Percentiles rank a stretch among this genome's conserved stretches.
Conservation (phyloP, 2,797 vertebrate genomes). For the Carapus acus region DNA sequence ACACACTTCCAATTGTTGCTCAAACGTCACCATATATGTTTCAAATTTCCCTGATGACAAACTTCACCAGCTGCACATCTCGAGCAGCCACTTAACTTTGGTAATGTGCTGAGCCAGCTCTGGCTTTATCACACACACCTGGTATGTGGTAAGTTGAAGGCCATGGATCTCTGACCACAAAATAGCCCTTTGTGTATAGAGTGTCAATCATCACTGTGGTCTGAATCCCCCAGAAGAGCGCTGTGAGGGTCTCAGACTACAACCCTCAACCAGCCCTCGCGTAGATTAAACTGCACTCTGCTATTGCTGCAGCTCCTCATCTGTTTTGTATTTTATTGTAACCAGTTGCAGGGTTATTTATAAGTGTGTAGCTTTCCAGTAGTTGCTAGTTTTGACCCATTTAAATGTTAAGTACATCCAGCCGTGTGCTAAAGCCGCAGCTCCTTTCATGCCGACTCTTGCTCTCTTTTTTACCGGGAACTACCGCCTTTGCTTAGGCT, state of each 20-base stretch:
- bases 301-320: constrained; percentile 69
- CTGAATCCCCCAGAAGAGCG: constrained; percentile 43
- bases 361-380: constrained; percentile 88
- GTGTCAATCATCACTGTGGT: constrained; percentile 62
- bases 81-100: constrained; percentile 53
- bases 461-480: constrained; percentile 71
- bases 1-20: constrained; percentile 20
- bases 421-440: constrained; percentile 82
- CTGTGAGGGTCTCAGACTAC: constrained; percentile 52
- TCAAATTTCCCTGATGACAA: constrained; percentile 33
- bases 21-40: constrained; percentile 33
- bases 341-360: constrained; percentile 93
- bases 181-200: constrained; percentile 64
- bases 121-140: constrained; percentile 63
- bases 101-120: constrained; percentile 55
- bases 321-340: constrained; percentile 89
- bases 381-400: constrained; percentile 85
- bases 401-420: constrained; percentile 91
- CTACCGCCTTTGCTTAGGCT: constrained; percentile 68
- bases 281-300: constrained; percentile 61
- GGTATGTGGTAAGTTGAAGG: constrained; percentile 59
- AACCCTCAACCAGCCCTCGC: constrained; percentile 48
- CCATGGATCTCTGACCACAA: constrained; percentile 57
- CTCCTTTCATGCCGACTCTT: constrained; percentile 83
- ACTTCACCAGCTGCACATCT: constrained; percentile 45